Conservation (phyloP, 1,140 invertebrate genomes). For the Daktulosphaira vitifoliae region DNA sequence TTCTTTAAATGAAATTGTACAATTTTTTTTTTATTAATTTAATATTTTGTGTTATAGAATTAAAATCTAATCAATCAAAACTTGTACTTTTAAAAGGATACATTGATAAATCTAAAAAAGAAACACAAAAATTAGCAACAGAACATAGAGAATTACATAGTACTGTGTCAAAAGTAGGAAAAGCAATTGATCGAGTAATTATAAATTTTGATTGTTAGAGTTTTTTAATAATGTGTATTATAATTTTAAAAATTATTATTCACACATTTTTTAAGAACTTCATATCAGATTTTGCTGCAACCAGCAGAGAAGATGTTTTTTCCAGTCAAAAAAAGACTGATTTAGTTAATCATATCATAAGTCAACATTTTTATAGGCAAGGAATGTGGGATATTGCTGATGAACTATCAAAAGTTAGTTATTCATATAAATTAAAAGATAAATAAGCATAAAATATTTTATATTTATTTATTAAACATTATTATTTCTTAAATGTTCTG, state of each 20-base stretch:
- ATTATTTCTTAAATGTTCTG: no score
- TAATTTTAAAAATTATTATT: not conserved
- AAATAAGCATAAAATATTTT: no score
- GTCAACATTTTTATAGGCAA: constrained; percentile 90
- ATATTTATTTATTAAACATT: no score
- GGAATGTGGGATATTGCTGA: constrained; percentile 85
- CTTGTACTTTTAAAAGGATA: constrained; percentile 38
- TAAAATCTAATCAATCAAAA: not conserved
- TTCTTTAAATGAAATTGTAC: no score
- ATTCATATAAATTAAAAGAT: not conserved
- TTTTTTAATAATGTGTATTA: no score
- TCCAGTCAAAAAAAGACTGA: constrained; percentile 65
- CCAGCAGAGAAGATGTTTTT: constrained; percentile 78
- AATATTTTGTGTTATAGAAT: not conserved
- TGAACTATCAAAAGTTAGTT: constrained; percentile 55
- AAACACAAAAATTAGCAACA: constrained; percentile 57
- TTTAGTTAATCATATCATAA: constrained; percentile 88
- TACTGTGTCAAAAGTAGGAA: constrained; percentile 92
- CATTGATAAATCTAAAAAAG: not conserved
- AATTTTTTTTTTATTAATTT: no score
- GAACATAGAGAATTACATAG: constrained; percentile 73
- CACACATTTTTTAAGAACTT: constrained; percentile 58
- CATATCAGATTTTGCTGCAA: constrained; percentile 80
- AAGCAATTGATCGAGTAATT: constrained; percentile 82
- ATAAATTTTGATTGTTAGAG: not conserved